Conservation (phyloP, 2,888 invertebrate species). For the Siphlonurus alternatus region DNA sequence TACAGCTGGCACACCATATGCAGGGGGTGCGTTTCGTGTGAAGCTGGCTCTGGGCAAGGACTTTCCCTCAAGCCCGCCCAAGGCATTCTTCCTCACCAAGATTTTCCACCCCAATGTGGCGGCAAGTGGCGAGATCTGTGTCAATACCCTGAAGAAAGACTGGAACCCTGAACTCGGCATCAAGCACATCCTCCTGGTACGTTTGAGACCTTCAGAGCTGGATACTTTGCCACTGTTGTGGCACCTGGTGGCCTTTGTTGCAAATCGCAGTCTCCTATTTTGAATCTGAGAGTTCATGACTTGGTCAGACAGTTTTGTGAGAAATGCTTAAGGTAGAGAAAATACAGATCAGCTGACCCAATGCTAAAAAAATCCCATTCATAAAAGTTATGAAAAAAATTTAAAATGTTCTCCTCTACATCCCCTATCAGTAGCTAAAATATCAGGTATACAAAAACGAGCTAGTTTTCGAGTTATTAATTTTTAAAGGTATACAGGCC, state of each 20-base stretch:
- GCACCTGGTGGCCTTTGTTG: not conserved
- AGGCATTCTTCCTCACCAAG: slow-evolving; percentile 84
- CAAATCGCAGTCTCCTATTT: not conserved
- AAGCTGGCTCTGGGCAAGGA: slow-evolving; percentile 82
- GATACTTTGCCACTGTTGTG: not conserved
- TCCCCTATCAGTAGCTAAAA: too few relatives aligned
- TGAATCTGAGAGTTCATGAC: not conserved
- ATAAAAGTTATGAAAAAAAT: too few relatives aligned
- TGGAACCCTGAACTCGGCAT: slow-evolving; percentile 94
- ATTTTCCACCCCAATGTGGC: slow-evolving; percentile 97
- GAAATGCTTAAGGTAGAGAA: too few relatives aligned
- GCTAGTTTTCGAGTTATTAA: too few relatives aligned
- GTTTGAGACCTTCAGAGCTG: too few relatives aligned
- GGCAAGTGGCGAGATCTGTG: slow-evolving; percentile 86
- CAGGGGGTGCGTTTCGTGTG: slow-evolving; percentile 74
- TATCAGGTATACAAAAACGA: too few relatives aligned
- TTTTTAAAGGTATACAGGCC: too few relatives aligned
- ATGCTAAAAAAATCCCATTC: too few relatives aligned
- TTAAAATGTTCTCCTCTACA: too few relatives aligned
- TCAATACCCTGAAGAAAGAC: slow-evolving; percentile 89
- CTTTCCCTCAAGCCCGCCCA: slow-evolving; percentile 82
- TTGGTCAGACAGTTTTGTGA: not conserved
- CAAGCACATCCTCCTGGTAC: slow-evolving; percentile 77
- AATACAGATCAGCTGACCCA: too few relatives aligned
- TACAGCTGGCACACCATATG: slow-evolving; percentile 79